A percentile compares a stretch with the other conserved stretches of the same genome.
Evolutionary conservation across 2,113 vertebrate genomes (phyloP).

Genomic region (Rhegmatorhina hoffmannsi): DNA sequence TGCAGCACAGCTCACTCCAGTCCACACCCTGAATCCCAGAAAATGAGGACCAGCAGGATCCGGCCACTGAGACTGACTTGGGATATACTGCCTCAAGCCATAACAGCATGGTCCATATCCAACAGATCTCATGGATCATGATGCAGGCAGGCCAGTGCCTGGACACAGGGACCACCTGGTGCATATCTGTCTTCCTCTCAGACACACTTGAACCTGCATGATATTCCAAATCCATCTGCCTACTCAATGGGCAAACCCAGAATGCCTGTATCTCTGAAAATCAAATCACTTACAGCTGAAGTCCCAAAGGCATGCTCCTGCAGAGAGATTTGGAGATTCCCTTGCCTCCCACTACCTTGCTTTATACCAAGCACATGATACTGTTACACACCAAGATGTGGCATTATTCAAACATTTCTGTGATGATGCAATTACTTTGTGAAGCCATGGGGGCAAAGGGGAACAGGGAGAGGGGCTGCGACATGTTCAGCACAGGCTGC

Average conservation of each 20-base stretch:
- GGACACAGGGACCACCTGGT: background rate
- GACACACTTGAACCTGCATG: background rate
- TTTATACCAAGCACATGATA: background rate
- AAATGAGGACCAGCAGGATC: background rate
- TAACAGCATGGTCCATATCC: background rate
- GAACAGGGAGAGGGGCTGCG: fast-evolving
- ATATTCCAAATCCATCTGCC: background rate
- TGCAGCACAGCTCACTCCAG: background rate
- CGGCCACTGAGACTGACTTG: background rate
- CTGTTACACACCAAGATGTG: background rate
- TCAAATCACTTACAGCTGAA: background rate
- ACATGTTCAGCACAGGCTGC: fast-evolving
- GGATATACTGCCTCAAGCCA: background rate
- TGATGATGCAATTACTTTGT: background rate
- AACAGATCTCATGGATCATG: background rate
- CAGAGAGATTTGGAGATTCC: background rate
- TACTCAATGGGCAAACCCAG: background rate
- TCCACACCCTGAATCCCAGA: background rate
- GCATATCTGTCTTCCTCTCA: background rate
- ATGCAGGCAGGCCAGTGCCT: background rate
- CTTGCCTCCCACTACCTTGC: background rate
- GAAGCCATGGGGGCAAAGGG: background rate
- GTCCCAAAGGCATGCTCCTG: background rate
- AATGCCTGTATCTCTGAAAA: background rate
- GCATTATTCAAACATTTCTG: background rate